Conservation (phyloP, 2,888 invertebrate species). For the Leucophenga montana region DNA sequence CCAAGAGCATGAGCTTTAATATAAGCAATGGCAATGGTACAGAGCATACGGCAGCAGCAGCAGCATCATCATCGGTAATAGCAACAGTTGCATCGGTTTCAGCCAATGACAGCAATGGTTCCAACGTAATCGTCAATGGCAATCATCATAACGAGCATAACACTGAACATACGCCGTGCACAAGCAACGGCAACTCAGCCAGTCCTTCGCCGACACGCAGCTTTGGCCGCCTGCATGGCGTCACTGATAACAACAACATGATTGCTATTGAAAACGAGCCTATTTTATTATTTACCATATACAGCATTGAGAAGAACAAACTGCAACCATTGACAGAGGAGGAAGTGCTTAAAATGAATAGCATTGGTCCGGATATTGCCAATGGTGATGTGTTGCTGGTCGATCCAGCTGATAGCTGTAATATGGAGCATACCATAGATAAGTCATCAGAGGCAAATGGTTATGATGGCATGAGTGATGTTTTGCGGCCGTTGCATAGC, state of each 20-base stretch:
- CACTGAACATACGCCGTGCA: not conserved
- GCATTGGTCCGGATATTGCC: conserved; percentile 69
- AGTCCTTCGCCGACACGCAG: conserved; percentile 57
- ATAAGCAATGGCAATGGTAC: conserved; percentile 33
- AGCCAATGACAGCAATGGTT: conserved; percentile 32
- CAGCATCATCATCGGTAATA: not conserved
- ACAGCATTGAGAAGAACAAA: conserved; percentile 77
- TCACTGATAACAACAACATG: not conserved
- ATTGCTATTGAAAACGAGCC: conserved; percentile 68
- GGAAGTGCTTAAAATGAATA: conserved; percentile 76
- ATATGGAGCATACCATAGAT: conserved; percentile 57
- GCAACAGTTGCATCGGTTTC: conserved; percentile 41
- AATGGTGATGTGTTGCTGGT: conserved; percentile 37
- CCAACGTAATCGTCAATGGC: conserved; percentile 7
- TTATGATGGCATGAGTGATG: conserved; percentile 64
- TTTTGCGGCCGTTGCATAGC: conserved; percentile 73
- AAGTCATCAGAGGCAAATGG: conserved; percentile 55
- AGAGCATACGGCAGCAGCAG: not conserved
- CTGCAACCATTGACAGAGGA: conserved; percentile 81
- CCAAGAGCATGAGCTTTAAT: conserved; percentile 70
- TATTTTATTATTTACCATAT: conserved; percentile 83
- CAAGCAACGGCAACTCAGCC: conserved; percentile 34
- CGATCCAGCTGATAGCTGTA: conserved; percentile 58
- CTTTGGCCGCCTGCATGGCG: not conserved
- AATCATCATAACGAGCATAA: not conserved